Evolutionary conservation across 2,797 vertebrate genomes (phyloP), one percentile per base, ranked within the genome.

Genomic region (Microchirus variegatus): DNA sequence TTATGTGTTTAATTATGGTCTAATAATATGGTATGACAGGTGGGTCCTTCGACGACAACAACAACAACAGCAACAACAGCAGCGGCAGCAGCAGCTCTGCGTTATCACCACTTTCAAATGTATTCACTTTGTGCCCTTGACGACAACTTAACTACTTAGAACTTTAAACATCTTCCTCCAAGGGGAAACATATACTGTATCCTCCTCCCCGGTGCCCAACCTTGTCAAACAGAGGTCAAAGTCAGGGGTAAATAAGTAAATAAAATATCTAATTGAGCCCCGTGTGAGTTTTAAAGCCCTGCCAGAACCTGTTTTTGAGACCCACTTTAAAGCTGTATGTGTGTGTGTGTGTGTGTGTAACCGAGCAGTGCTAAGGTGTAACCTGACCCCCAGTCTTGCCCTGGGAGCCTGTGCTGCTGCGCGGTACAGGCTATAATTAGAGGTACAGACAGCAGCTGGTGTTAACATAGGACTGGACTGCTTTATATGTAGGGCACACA

Each of bases 341-440:
- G 26, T 59, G 38, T 45, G 26, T 18, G 49, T 56, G n/a, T 53
- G 55, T 48, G 5, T 54, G 12, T 61, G 63, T 15, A 51, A 13
- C 55, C 22, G 61, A 64, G 60, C 63, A 11, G 50, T 66, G 70
- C 63, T 81, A 77, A 77, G 65, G 46, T 76, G 89, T 84, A 90
- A 91, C 85, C 83, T 87, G 85, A 89, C 77, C 48, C 83, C 80
- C 78, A 77, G 80, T 61, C 68, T 59, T 63, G 78, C 82, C 87
- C 83, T 80, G 85, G 67, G 83, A 89, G 87, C 77, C 86, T 61
- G 73, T 53, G 3, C 82, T 64, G 77, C 86, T 61, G 73, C 58
- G 2, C 80, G 62, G 77, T 65, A 53, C 50, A 68, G 60, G 82
- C 83, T 91, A 91, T 89, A 90, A 85, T 89, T 90, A 89, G 87